Percentiles rank a stretch among this genome's conserved stretches.
Evolutionary conservation across 53 echinoderm and acorn worm species (phyloP).

Genomic region (Antedon mediterranea): DNA sequence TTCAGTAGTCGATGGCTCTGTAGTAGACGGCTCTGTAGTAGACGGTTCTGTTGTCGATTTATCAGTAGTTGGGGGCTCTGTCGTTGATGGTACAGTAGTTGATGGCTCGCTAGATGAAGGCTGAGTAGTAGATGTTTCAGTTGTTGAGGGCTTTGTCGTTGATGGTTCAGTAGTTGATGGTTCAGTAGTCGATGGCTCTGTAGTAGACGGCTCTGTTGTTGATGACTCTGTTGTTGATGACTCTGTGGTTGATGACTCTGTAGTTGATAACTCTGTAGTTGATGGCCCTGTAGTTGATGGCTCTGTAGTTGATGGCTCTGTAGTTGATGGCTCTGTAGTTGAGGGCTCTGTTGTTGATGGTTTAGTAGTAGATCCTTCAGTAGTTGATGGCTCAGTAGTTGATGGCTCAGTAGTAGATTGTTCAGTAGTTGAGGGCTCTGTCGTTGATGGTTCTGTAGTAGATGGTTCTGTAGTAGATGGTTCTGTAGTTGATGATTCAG

Average conservation of each 20-base stretch:
- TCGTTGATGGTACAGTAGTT: background rate
- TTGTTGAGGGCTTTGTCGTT: background rate
- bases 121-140: too few species aligned
- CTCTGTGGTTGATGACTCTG: background rate
- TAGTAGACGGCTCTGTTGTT: background rate
- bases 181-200: background rate
- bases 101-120: too few species aligned
- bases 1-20: background rate
- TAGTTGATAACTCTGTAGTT: background rate
- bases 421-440: too few species aligned
- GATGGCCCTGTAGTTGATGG: background rate
- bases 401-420: background rate
- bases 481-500: too few species aligned
- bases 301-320: background rate
- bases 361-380: background rate
- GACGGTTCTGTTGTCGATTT: background rate
- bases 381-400: background rate
- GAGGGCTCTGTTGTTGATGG: background rate
- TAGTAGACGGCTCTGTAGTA: background rate
- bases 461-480: too few species aligned
- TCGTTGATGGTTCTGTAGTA: too few species aligned
- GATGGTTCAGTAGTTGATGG: background rate
- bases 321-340: background rate
- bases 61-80: background rate
- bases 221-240: background rate